Conservation (phyloP, 1,140 invertebrate genomes). For the Cylas formicarius region DNA sequence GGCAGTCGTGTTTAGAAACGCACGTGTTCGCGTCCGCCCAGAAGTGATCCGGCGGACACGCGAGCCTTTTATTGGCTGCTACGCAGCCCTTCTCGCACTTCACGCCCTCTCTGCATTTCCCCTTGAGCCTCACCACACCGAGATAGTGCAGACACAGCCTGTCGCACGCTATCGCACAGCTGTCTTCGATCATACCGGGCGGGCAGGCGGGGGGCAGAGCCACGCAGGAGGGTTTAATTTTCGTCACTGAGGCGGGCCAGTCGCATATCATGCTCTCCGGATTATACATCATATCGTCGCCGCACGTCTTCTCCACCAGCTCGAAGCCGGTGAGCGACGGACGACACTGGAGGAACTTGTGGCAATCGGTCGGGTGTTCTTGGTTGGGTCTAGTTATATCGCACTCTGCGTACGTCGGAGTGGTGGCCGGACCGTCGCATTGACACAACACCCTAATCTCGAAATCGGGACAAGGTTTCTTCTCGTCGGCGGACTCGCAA, state of each 20-base stretch:
- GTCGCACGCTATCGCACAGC: conserved; percentile 50
- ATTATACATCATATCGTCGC: conserved; percentile 53
- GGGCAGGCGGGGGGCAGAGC: conserved; percentile 36
- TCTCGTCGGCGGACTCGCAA: conserved; percentile 46
- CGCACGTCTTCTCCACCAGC: conserved; percentile 50
- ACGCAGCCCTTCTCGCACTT: conserved; percentile 48
- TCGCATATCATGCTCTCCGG: conserved; percentile 54
- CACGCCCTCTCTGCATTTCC: conserved; percentile 41
- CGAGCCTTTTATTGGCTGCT: conserved; percentile 13
- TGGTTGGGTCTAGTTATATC: conserved; percentile 42
- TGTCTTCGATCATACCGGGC: conserved; percentile 40
- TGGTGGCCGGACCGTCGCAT: conserved; percentile 43
- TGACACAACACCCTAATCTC: conserved; percentile 65
- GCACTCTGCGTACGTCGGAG: conserved; percentile 28
- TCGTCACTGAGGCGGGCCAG: conserved; percentile 52
- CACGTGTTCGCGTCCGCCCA: conserved; percentile 65
- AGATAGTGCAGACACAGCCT: conserved; percentile 48
- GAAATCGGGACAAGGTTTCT: conserved; percentile 56
- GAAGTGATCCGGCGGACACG: conserved; percentile 22
- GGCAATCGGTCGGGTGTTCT: conserved; percentile 50
- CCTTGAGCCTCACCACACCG: conserved; percentile 39
- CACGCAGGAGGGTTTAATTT: conserved; percentile 54
- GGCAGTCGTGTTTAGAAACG: conserved; percentile 60
- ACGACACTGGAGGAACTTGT: conserved; percentile 53
- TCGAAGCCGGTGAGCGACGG: conserved; percentile 37